Evolutionary conservation across 1,140 invertebrate species (phyloP).

Genomic region (Drosophila athabasca): DNA sequence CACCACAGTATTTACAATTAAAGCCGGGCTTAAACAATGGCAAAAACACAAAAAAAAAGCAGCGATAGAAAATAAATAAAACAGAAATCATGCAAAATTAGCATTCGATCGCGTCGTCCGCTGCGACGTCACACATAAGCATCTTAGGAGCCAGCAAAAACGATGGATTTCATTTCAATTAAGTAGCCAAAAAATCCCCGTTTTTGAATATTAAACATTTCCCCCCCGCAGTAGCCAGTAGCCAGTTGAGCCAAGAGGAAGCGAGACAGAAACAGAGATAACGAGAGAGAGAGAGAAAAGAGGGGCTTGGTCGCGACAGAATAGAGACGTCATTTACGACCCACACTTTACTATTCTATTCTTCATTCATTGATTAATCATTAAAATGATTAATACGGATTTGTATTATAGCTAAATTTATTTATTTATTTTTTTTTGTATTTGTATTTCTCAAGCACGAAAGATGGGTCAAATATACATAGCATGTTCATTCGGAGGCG

Average conservation of each 20-base stretch:
- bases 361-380: no score
- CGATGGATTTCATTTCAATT: conserved; percentile 35
- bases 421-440: no score
- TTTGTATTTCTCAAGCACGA: no score
- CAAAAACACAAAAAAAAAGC: conserved; percentile 37
- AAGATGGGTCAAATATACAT: no score
- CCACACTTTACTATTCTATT: no score
- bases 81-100: conserved; percentile 26
- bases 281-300: no score
- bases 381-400: no score
- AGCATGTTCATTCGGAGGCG: no score
- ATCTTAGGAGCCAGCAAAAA: conserved; percentile 18
- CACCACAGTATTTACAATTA: conserved; percentile 45
- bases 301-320: conserved; percentile 26
- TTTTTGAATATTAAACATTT: conserved; percentile 1
- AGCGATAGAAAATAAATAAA: conserved; percentile 19
- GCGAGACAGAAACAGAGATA: no score
- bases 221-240: no score
- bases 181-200: conserved; percentile 53
- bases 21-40: conserved; percentile 35
- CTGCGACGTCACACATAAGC: conserved; percentile 48
- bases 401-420: no score
- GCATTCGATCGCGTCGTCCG: conserved; percentile 12
- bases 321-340: conserved; percentile 42
- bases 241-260: no score